Percentiles rank a stretch among this genome's conserved stretches.
These are phyloP conservation scores for Dicyrtomina minuta DNA, from an alignment of 2,888 invertebrate genomes.

Conservation along the genomic window DNA sequence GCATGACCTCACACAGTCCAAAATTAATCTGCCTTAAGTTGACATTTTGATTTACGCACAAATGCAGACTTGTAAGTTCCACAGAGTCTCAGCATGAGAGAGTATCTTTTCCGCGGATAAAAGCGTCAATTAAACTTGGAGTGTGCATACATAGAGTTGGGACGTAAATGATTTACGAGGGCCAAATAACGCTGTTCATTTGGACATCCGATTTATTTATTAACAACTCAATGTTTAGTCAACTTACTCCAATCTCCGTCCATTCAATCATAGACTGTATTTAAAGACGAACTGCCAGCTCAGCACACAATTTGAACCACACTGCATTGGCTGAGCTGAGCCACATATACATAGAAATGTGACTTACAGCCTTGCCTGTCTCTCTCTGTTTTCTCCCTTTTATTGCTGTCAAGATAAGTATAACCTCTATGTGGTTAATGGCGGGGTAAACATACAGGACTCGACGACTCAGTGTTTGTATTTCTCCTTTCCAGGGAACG, in stretches of 20 bases:
- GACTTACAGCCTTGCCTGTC: no score
- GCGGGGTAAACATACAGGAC: no score
- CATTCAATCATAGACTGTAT: no score
- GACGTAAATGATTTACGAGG: conserved; percentile 24
- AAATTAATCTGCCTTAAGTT: conserved; percentile 25
- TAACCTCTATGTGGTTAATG: no score
- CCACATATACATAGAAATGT: no score
- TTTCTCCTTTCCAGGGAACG: no score
- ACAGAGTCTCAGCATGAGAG: conserved; percentile 13
- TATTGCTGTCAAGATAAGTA: no score
- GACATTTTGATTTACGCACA: conserved; percentile 23
- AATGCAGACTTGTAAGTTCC: not conserved
- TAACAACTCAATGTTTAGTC: conserved; percentile 17
- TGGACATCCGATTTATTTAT: conserved; percentile 11
- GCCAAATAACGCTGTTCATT: not conserved
- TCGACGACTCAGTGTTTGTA: no score
- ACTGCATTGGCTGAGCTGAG: no score
- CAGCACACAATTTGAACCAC: no score
- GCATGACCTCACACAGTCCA: conserved; percentile 17
- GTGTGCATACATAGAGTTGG: conserved; percentile 16
- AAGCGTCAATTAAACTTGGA: conserved; percentile 23
- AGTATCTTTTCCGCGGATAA: conserved; percentile 25
- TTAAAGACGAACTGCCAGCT: no score
- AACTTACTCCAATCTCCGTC: not conserved
- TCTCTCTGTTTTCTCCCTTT: no score